Evolutionary conservation across 2,113 vertebrate species (phyloP).

Genomic region (Peucedramus taeniatus): DNA sequence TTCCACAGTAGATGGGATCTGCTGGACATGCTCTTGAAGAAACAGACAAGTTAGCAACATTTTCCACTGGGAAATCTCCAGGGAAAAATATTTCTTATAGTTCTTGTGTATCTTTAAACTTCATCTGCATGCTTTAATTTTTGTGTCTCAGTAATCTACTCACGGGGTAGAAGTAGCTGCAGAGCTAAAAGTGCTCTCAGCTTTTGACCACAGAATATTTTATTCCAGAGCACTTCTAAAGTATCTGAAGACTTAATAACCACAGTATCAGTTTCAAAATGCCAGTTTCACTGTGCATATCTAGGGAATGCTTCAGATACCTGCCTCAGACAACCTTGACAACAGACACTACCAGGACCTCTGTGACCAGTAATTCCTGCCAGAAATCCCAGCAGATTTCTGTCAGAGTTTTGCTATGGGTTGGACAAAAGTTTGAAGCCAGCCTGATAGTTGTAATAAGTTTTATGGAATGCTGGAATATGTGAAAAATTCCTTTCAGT

Average conservation of each 20-base stretch:
- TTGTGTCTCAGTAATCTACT: neutral
- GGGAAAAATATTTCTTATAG: conserved; percentile 10
- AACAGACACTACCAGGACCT: neutral
- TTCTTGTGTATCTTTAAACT: conserved; percentile 2
- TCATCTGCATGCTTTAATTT: conserved; percentile 2
- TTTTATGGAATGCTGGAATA: neutral
- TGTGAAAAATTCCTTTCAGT: neutral
- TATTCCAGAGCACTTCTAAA: conserved; percentile 3
- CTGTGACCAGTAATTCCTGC: neutral
- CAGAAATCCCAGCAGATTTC: neutral
- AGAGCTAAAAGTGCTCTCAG: neutral
- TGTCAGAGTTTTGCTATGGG: neutral
- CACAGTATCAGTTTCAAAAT: conserved; percentile 12
- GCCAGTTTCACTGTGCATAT: neutral
- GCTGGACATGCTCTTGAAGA: conserved; percentile 26
- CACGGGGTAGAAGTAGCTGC: neutral
- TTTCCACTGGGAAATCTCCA: conserved; percentile 48
- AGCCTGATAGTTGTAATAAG: neutral
- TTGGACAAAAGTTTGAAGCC: neutral
- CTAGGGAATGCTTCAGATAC: neutral
- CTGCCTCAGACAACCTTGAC: neutral
- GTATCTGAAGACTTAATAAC: neutral
- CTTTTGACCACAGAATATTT: neutral
- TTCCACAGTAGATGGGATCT: conserved; percentile 17
- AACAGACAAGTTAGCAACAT: conserved; percentile 31